Base-by-base conservation (phyloP, 2,113 vertebrate genomes). In the Naja naja region DNA sequence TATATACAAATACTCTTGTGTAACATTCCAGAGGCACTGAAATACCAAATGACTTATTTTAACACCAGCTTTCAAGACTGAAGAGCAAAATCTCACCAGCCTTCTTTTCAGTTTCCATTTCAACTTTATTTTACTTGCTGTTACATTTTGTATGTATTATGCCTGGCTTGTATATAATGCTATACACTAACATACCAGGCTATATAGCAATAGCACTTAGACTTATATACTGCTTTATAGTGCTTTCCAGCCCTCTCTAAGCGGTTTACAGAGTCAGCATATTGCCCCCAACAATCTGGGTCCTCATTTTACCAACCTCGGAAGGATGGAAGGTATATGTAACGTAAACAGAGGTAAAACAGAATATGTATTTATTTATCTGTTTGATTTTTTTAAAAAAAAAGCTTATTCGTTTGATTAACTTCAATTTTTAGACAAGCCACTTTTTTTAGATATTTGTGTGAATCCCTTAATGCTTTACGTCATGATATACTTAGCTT, bases 11-110 rank as follows among this genome's bases (percentile, higher is more conserved):
- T 47, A 34, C 54, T n/a, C 43, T 18, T 74, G 27, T 52, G 34
- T 60, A 47, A 9, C 49, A 30, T 25, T 10, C 88, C 10, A 39
- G 69, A 93, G 8, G 20, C 23, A 30, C 1, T 0, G 0, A 30
- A 39, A 93, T 85, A 94, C 64, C 0, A 18, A 89, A 56, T 34
- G 27, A 27, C n/a, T 89, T 53, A n/a, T 0, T 6, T 85, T 88
- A 69, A 49, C 52, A 58, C 43, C 20, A 14, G 22, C 27, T 64
- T 88, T 49, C n/a, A 6, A n/a, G 1, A 47, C 34, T 8, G 85
- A 49, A 56, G 27, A 34, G 27, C 27, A 89, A 69, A 74, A 9
- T 23, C 2, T 89, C 56, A 4, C 1, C 0, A 22, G 85, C 4
- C 0, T 43, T 7, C 30, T 69, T 87, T 56, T 30, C 85, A 88